phyloP scores from a whole-genome alignment of 2,888 invertebrate genomes.

The Apoda limacodes region DNA sequence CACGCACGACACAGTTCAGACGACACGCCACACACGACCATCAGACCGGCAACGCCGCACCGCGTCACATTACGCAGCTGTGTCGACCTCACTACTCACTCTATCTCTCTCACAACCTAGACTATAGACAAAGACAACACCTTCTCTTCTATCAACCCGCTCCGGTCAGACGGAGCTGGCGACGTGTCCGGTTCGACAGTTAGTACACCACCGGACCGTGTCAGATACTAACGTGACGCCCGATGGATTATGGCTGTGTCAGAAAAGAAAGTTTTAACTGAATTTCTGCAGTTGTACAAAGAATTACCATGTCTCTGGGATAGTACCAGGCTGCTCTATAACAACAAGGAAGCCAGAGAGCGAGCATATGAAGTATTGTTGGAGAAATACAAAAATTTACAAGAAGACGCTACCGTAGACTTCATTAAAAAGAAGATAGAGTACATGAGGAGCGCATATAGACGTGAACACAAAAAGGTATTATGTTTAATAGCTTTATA shows the following conservation, averaged over 20 bases:
- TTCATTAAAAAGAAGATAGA: constrained; percentile 22
- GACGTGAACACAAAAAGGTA: constrained; percentile 22
- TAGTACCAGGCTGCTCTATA: constrained; percentile 17
- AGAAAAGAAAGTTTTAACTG: constrained; percentile 15
- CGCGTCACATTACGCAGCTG: no score
- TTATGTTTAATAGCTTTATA: no score
- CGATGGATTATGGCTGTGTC: constrained; percentile 1
- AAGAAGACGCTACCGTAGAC: constrained; percentile 15
- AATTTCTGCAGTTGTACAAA: constrained; percentile 20
- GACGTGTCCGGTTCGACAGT: no score
- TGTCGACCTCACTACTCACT: no score
- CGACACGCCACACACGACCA: no score
- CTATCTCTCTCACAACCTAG: no score
- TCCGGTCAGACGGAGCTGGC: no score
- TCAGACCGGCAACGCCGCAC: no score
- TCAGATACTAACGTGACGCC: not conserved
- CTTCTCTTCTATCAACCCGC: no score
- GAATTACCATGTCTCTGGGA: constrained; percentile 23
- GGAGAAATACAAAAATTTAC: constrained; percentile 18
- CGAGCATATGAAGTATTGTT: constrained; percentile 19
- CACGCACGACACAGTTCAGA: no score
- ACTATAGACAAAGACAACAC: no score
- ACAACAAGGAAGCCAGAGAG: constrained; percentile 15
- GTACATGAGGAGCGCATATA: constrained; percentile 20
- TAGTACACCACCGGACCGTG: no score